A percentile compares a stretch with the other conserved stretches of the same genome.
These are phyloP conservation scores for Anhinga anhinga DNA, from an alignment of 2,113 vertebrate genomes.

Conservation along the genomic window DNA sequence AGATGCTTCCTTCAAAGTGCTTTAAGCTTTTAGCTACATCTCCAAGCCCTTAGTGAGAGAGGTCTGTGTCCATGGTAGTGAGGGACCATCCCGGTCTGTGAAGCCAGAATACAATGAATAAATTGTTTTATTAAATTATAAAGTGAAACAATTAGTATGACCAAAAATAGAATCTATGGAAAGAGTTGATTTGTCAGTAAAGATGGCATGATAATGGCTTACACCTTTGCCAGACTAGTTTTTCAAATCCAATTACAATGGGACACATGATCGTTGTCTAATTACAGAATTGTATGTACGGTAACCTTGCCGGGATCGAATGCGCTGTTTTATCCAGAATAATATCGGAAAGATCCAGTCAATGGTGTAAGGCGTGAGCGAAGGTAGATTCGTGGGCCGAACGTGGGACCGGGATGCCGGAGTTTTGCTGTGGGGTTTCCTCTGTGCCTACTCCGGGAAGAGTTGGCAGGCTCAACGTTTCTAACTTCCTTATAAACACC, in stretches of 20 bases:
- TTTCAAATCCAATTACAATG: fast-evolving
- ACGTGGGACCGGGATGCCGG: fast-evolving
- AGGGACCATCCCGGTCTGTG: fast-evolving
- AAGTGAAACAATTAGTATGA: background rate
- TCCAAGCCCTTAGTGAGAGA: background rate
- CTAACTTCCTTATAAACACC: background rate
- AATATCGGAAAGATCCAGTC: background rate
- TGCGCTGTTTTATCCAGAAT: background rate
- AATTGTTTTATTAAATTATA: background rate
- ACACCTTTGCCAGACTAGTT: background rate
- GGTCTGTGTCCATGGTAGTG: background rate
- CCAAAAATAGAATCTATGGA: background rate
- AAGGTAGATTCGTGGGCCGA: no score
- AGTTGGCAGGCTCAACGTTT: fast-evolving
- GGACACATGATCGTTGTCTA: background rate
- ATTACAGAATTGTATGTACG: background rate
- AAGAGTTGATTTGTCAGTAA: background rate
- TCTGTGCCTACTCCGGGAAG: background rate
- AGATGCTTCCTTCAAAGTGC: background rate
- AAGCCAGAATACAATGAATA: background rate
- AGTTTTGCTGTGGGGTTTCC: background rate
- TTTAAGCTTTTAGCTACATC: background rate
- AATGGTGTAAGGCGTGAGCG: background rate
- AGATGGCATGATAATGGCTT: background rate
- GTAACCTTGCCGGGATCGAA: background rate